A percentile compares a stretch with the other conserved stretches of the same genome.
phyloP scores from a whole-genome alignment of 1,140 invertebrate species.

The Dendrolimus kikuchii region DNA sequence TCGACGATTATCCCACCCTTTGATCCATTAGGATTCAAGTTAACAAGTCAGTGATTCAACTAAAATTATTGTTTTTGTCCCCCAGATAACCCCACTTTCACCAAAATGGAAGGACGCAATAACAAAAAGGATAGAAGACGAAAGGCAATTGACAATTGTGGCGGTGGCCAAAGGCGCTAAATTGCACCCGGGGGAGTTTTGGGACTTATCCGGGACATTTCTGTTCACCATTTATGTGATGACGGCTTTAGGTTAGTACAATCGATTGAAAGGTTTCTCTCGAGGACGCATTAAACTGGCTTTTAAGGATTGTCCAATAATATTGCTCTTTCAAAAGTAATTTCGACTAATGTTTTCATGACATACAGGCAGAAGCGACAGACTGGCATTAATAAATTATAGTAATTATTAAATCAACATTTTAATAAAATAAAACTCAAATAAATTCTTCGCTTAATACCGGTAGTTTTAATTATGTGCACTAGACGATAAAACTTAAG shows the following conservation, averaged over 20 bases:
- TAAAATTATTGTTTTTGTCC: constrained; percentile 3
- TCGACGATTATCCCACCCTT: background rate
- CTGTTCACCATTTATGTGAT: constrained; percentile 53
- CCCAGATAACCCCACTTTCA: constrained; percentile 54
- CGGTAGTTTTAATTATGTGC: too few relatives aligned
- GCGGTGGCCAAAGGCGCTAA: constrained; percentile 39
- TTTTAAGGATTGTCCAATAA: too few relatives aligned
- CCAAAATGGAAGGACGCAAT: constrained; percentile 52
- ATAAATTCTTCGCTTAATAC: too few relatives aligned
- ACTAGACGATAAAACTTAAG: too few relatives aligned
- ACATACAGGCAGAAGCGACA: too few relatives aligned
- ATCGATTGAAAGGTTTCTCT: too few relatives aligned
- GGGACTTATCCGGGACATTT: constrained; percentile 50
- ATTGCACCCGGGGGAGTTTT: constrained; percentile 45
- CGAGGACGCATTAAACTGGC: too few relatives aligned
- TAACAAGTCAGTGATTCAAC: background rate
- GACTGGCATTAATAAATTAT: too few relatives aligned
- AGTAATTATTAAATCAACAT: too few relatives aligned
- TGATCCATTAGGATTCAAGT: background rate
- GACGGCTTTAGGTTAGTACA: constrained; percentile 46
- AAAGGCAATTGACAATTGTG: constrained; percentile 38
- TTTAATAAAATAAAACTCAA: too few relatives aligned
- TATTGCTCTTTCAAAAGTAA: too few relatives aligned
- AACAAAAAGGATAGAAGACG: constrained; percentile 41
- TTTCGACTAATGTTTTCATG: too few relatives aligned